Conservation (phyloP, 2,797 vertebrate species). For the Amblyraja radiata region DNA sequence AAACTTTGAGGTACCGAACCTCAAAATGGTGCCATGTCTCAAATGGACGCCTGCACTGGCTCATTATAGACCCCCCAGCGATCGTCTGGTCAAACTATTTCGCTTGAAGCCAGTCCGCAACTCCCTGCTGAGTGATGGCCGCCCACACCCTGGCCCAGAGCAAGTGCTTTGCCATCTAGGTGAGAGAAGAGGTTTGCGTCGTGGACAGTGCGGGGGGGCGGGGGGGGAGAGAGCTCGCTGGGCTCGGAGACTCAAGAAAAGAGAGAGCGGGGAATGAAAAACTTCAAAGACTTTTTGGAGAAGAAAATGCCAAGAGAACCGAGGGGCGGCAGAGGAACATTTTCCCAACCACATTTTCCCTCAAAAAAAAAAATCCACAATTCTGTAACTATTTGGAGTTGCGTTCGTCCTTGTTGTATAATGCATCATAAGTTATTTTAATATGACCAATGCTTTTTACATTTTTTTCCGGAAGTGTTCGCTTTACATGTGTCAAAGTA, state of each 20-base stretch:
- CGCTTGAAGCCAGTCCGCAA: neutral
- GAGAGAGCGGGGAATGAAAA: neutral
- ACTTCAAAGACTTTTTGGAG: neutral
- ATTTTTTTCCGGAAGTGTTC: neutral
- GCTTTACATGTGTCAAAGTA: neutral
- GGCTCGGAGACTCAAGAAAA: neutral
- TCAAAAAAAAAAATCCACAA: neutral
- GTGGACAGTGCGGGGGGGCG: too few species aligned
- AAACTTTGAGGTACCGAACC: neutral
- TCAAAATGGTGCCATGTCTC: neutral
- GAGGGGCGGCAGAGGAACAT: too few species aligned
- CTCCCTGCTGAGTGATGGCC: too few species aligned
- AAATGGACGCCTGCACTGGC: neutral
- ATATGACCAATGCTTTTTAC: conserved; percentile 24
- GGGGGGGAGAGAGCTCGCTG: too few species aligned
- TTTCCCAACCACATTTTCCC: too few species aligned
- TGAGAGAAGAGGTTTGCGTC: neutral
- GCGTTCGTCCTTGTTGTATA: neutral
- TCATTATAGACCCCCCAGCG: neutral
- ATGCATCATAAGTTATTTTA: conserved; percentile 38
- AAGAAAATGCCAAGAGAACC: neutral
- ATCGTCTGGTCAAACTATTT: neutral
- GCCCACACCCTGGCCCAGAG: too few species aligned
- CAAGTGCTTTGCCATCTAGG: neutral
- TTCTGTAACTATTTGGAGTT: conserved; percentile 12